phyloP scores from a whole-genome alignment of 2,113 vertebrate genomes.

The Cebus imitator region DNA sequence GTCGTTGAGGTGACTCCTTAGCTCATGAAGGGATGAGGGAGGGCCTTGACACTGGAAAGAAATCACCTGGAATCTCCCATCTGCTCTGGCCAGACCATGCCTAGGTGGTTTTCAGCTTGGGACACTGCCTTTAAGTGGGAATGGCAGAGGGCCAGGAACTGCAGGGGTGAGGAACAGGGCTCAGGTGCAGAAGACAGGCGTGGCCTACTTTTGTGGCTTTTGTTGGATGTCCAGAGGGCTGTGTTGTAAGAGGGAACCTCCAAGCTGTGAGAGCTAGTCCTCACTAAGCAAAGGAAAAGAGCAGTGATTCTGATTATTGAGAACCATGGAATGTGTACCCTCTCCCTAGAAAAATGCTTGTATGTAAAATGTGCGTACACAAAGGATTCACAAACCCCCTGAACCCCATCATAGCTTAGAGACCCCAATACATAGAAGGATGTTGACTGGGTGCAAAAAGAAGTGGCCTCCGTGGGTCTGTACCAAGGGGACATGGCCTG shows the following conservation, averaged over 20 bases:
- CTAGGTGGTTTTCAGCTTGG: not conserved
- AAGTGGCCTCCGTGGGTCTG: fast-evolving
- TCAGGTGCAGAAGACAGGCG: not conserved
- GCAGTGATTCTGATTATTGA: not conserved
- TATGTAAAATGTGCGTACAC: fast-evolving
- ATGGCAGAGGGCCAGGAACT: not conserved
- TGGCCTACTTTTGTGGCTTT: fast-evolving
- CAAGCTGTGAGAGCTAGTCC: not conserved
- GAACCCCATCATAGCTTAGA: not conserved
- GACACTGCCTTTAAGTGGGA: not conserved
- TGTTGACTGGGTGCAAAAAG: not conserved
- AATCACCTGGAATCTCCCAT: not conserved
- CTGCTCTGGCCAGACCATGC: not conserved
- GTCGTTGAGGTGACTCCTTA: no score
- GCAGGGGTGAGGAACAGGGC: not conserved
- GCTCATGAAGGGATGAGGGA: not conserved
- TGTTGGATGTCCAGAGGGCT: fast-evolving
- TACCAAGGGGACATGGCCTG: not conserved
- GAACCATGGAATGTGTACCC: not conserved
- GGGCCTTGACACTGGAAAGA: not conserved
- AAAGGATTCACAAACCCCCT: no score
- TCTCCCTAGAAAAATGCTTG: not conserved
- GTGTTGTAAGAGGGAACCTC: not conserved
- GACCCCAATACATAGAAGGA: fast-evolving
- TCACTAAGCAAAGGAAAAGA: not conserved